Base-by-base conservation (phyloP, 2,113 vertebrate species). In the Sardina pilchardus region DNA sequence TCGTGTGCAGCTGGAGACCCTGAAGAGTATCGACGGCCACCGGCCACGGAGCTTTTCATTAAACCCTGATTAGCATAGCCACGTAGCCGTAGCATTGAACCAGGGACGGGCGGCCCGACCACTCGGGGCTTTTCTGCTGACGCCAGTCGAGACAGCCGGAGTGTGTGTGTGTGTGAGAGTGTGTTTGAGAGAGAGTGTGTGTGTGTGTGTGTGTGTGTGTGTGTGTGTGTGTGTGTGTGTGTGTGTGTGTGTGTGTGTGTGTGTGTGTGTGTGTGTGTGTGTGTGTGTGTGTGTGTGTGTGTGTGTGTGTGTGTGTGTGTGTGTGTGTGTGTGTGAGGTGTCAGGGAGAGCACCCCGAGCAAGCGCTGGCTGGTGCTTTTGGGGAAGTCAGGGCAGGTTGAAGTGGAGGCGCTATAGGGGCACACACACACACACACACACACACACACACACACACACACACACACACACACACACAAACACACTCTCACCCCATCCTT, bases 101-200 rank as follows among this genome's bases (percentile, higher is more conserved):
- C 92, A 44, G 85, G 81, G 43, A 86, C 88, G 85, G 85, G 87
- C 87, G n/a, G 75, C 82, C 83, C 85, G 86, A 21, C 36, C 42
- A 89, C 91, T 87, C 87, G 86, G 67, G 63, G 71, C 88, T 90
- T 85, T 91, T 92, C 87, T 94, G 88, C 83, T 82, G 91, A 94
- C 89, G 89, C 88, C 42, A 87, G 89, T 42, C 56, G 63, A 63
- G n/a, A 21, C 4, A 6, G 24, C 24, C 14, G 2, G 59, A 3
- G 59, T 63, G 21, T 24, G 21, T 24, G 21, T 24, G 59, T 24
- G n/a, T n/a, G 53, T 56, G n/a, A n/a, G n/a, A n/a, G n/a, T n/a
- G n/a, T n/a, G n/a, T n/a, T n/a, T n/a, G n/a, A n/a, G n/a, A n/a
- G n/a, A n/a, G n/a, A n/a, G 53, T 50, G 53, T 56, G 53, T 56